Evolutionary conservation across 53 echinoderm and acorn worm species (phyloP), one percentile per base, ranked within the genome.

Genomic region (Patiria pectinifera): DNA sequence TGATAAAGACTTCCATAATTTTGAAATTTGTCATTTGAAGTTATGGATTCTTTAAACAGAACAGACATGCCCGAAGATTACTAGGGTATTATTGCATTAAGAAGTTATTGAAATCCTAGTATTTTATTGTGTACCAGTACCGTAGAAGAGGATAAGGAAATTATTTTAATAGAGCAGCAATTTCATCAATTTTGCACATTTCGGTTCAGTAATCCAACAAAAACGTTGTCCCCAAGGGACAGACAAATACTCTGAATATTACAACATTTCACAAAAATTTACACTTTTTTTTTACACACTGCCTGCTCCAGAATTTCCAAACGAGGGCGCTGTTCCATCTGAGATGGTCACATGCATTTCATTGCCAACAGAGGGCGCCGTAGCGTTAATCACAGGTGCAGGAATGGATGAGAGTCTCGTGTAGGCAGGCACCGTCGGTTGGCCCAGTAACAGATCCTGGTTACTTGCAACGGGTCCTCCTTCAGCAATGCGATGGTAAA

Each of bases 341-440:
- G 69, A 46, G 7, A 63, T 78, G 79, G 23, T 46, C 45, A 70
- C 63, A 49, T 62, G 61, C 14, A n/a, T 24, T 12, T 26, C 66
- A 18, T 11, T 3, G 19, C 15, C 87, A 53, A 76, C 58, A 26
- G 87, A 76, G 87, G 87, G 76, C 61, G 77, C 59, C 15, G 59
- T 60, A 48, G 77, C 45, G 21, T 69, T 69, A 14, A 66, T 48
- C 47, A 90, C 47, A 13, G 81, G 69, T 11, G 53, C 59, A 26
- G 81, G 80, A 26, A 90, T 80, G 80, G 90, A 80, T 47, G 80
- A 66, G 66, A 90, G 80, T 81, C 90, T 90, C 21, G 90, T 90
- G 62, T 90, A 90, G 47, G 80, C 45, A 44, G 90, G 90, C 90
- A 90, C 66, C n/a, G 35, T 81, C 45, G 43, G 47, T 22, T 47